Conservation (phyloP, 2,797 vertebrate genomes). For the Tapera naevia region DNA sequence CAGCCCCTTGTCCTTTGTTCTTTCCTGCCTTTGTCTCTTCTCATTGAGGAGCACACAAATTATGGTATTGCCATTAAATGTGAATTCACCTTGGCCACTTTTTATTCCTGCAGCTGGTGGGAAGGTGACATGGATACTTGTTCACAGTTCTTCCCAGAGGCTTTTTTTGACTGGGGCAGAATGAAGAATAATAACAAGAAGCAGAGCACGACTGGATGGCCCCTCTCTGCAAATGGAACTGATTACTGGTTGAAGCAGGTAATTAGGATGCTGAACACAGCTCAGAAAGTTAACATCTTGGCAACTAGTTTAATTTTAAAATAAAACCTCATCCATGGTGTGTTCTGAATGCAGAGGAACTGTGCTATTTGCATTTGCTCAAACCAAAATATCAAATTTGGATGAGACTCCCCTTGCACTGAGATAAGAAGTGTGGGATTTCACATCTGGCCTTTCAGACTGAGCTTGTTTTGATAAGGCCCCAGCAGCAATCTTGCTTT, state of each 20-base stretch:
- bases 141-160: background rate
- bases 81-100: background rate
- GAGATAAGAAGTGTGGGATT: background rate
- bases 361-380: background rate
- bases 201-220: too few species aligned
- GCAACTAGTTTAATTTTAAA: background rate
- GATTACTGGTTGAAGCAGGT: background rate
- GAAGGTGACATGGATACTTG: background rate
- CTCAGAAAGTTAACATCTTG: background rate
- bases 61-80: background rate
- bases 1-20: background rate
- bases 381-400: background rate
- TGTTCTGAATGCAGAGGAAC: background rate
- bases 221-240: fast-evolving
- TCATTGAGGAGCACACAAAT: background rate
- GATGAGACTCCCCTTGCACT: background rate
- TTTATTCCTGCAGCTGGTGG: background rate
- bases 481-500: constrained; percentile 16
- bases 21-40: background rate
- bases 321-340: background rate
- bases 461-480: constrained; percentile 32
- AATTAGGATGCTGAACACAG: background rate
- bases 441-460: constrained; percentile 27
- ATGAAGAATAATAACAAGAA: background rate
- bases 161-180: background rate